Percentiles rank a stretch among this genome's conserved stretches.
These are phyloP conservation scores for Parasteatoda lunata DNA, from an alignment of 2,888 invertebrate genomes.

Conservation along the genomic window DNA sequence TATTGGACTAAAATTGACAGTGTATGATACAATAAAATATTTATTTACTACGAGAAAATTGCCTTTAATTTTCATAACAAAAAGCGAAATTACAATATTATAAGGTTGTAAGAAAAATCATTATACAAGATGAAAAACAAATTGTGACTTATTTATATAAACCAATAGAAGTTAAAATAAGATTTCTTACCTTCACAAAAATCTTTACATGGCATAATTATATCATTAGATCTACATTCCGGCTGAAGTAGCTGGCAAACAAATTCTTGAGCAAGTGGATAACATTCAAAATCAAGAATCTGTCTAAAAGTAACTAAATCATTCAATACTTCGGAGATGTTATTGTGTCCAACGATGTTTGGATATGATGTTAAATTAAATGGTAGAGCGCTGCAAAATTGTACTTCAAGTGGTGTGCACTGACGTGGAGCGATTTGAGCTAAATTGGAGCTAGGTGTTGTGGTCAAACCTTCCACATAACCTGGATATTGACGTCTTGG, in stretches of 20 bases:
- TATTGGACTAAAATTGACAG: no score
- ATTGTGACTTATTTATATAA: no score
- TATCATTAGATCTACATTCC: constrained; percentile 77
- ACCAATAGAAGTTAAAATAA: no score
- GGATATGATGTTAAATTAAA: constrained; percentile 90
- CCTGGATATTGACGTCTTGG: constrained; percentile 70
- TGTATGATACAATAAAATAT: no score
- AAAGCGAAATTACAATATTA: no score
- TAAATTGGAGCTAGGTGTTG: constrained; percentile 66
- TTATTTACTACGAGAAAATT: no score
- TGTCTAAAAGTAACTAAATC: constrained; percentile 85
- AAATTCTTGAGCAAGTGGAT: constrained; percentile 89
- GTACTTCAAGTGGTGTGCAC: constrained; percentile 71
- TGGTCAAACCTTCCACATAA: constrained; percentile 69
- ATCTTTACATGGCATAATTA: constrained; percentile 81
- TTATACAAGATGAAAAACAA: no score
- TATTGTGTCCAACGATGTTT: constrained; percentile 83
- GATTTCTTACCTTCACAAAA: constrained; percentile 84
- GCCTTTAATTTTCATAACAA: no score
- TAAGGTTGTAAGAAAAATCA: no score
- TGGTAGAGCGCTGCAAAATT: constrained; percentile 76
- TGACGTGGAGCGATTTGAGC: constrained; percentile 60
- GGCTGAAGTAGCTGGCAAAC: constrained; percentile 91
- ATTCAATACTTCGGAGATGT: constrained; percentile 80
- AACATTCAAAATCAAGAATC: constrained; percentile 92